Percentiles rank a stretch among this genome's conserved stretches.
phyloP scores from a whole-genome alignment of 2,113 vertebrate genomes.

The Pyxicephalus adspersus region DNA sequence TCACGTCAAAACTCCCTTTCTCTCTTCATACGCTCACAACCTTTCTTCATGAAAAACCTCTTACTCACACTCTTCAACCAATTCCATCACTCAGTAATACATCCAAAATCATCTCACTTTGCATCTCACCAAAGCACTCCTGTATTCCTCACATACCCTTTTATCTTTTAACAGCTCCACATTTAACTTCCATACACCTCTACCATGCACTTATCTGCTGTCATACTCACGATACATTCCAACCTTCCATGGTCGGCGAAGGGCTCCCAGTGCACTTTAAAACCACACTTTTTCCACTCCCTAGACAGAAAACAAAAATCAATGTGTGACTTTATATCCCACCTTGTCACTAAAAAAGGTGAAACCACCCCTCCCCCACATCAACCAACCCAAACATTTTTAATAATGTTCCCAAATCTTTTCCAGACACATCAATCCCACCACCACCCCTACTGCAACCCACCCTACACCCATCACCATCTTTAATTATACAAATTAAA shows the following conservation, averaged over 20 bases:
- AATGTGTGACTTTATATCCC: background rate
- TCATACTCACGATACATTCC: background rate
- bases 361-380: background rate
- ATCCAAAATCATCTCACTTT: accelerated
- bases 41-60: background rate
- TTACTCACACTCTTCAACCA: background rate
- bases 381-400: background rate
- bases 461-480: background rate
- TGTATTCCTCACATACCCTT: background rate
- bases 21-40: background rate
- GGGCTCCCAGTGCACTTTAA: too few species aligned
- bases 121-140: background rate
- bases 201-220: background rate
- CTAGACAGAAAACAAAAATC: background rate
- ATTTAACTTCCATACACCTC: slow-evolving; percentile 7
- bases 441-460: too few species aligned
- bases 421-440: too few species aligned
- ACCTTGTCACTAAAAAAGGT: background rate
- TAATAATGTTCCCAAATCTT: background rate
- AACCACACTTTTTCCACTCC: too few species aligned
- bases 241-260: background rate
- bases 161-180: background rate
- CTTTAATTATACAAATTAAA: too few species aligned
- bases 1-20: background rate
- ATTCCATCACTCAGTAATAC: background rate